A percentile compares a stretch with the other conserved stretches of the same genome.
Conservation (phyloP, 2,113 vertebrate genomes). For the Oreotrochilus melanogaster region DNA sequence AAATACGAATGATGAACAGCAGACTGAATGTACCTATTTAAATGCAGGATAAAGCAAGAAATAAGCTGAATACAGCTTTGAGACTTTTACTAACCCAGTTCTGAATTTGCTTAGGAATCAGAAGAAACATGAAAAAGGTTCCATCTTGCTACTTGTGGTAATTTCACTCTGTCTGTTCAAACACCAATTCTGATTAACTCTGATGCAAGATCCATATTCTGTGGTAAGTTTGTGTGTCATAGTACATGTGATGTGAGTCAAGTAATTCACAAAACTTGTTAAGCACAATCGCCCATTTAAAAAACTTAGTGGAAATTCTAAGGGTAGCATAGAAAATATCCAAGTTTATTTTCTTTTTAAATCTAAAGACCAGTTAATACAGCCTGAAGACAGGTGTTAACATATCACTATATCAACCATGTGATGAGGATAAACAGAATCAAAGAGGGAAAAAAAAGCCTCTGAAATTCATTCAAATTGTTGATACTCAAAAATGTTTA, state of each 20-base stretch:
- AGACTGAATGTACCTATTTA: background rate
- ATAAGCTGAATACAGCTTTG: background rate
- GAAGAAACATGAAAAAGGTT: background rate
- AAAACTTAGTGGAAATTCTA: background rate
- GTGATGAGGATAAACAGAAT: background rate
- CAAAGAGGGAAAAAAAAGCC: background rate
- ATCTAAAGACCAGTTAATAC: background rate
- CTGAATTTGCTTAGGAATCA: background rate
- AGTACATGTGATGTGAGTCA: rapidly evolving
- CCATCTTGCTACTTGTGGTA: background rate
- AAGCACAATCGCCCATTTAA: background rate
- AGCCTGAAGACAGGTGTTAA: background rate
- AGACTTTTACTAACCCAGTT: background rate
- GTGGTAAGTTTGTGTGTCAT: rapidly evolving
- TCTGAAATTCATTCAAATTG: background rate
- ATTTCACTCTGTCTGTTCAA: background rate
- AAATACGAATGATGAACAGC: background rate
- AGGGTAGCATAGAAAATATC: background rate
- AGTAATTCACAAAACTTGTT: background rate
- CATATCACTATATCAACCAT: background rate
- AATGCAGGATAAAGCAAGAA: background rate
- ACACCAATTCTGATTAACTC: background rate
- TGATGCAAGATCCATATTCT: background rate
- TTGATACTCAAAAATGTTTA: background rate
- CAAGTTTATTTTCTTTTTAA: background rate